Evolutionary conservation across 2,797 vertebrate genomes (phyloP), one percentile per base, ranked within the genome.

Genomic region (Cephalopachus bancanus): DNA sequence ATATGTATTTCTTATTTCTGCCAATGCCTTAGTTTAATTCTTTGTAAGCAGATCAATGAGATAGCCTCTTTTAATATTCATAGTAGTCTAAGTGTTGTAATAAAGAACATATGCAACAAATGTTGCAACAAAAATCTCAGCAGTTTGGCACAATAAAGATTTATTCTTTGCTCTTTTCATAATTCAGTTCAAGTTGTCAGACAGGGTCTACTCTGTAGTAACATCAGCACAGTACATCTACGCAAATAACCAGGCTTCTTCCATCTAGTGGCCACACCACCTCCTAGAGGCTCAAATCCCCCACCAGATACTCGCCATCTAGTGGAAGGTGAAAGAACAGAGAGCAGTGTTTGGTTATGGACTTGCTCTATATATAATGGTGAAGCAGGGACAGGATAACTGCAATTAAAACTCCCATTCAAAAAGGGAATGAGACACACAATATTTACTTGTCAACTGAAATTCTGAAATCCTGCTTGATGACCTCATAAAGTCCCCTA

Each of bases 391-490:
- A 55, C 4, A 20, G 49, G 37, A 83, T 28, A 83, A 76, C 72
- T 33, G 8, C 26, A 94, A 53, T 87, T 53, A 84, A 90, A 93
- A 92, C 10, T 65, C 30, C 11, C 51, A 86, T 44, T 93, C 37
- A 26, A 65, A 60, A 37, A 2, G 2, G 15, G 22, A 62, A 30
- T 59, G 33, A 19, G 22, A 64, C 22, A 83, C 28, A 10, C 0
- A 17, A 3, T 37, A 26, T 78, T 67, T 37, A 53, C n/a, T 53
- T 24, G 16, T 26, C 28, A 22, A n/a, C 12, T 16, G 44, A 5
- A 64, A 37, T 86, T 83, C 89, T 75, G 49, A 80, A 92, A 30
- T 75, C 14, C 49, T 83, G 7, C 14, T 72, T 88, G 71, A 24
- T 57, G 59, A 16, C 1, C 20, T 79, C 55, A 19, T 10, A 3